Conservation (phyloP, 2,113 vertebrate genomes). For the Dromaius novaehollandiae region DNA sequence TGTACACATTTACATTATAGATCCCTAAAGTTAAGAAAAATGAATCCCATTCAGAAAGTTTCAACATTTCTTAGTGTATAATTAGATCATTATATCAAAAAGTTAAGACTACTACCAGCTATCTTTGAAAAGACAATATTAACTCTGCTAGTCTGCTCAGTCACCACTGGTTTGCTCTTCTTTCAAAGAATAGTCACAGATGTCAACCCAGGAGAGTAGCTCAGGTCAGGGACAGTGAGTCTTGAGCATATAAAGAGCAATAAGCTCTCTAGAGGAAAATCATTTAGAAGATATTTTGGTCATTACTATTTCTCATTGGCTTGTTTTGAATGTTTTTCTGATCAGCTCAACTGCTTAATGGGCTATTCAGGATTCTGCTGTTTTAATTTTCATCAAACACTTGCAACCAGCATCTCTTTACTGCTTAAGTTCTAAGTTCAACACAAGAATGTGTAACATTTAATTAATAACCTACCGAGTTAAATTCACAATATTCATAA, state of each 20-base stretch:
- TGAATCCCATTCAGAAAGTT: background rate
- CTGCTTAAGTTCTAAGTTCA: background rate
- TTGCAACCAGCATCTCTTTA: accelerated
- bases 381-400: background rate
- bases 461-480: background rate
- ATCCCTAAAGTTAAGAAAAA: background rate
- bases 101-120: background rate
- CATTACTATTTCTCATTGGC: background rate
- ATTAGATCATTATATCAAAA: background rate
- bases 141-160: background rate
- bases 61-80: background rate
- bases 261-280: background rate
- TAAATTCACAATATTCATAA: background rate
- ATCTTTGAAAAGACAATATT: background rate
- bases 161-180: background rate
- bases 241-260: background rate
- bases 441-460: background rate
- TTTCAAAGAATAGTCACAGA: background rate
- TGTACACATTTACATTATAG: background rate
- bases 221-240: background rate
- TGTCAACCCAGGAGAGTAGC: background rate
- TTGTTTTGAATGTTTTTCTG: background rate
- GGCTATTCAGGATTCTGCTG: background rate
- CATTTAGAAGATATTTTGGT: background rate
- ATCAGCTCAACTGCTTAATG: background rate